Conservation (phyloP, 2,113 vertebrate species). For the Marmota monax region DNA sequence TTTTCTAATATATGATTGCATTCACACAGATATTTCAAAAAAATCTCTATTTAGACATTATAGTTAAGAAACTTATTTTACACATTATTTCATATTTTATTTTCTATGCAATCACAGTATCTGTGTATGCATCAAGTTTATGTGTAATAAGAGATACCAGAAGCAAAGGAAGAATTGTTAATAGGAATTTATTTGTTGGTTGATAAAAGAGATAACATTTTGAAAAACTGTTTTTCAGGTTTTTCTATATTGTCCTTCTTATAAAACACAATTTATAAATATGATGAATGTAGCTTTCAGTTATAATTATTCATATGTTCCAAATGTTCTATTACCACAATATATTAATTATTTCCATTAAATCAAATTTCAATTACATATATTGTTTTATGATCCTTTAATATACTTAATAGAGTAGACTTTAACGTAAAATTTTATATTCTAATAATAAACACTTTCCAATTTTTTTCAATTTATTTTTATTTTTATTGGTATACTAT, state of each 20-base stretch:
- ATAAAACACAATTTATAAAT: slow-evolving; percentile 29
- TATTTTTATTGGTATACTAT: background rate
- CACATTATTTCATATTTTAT: background rate
- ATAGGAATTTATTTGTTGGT: background rate
- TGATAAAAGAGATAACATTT: slow-evolving; percentile 15
- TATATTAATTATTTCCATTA: background rate
- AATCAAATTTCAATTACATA: background rate
- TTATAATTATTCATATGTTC: slow-evolving; percentile 19
- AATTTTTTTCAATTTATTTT: background rate
- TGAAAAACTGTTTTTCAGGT: background rate
- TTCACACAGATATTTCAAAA: background rate
- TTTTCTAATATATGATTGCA: background rate
- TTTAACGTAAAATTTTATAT: background rate
- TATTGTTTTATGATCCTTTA: background rate
- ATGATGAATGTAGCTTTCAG: background rate
- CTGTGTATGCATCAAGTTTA: background rate
- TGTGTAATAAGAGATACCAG: background rate
- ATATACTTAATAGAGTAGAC: background rate
- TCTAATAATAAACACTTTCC: background rate
- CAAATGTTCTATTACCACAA: background rate
- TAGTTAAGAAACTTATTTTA: background rate
- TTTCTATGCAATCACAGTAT: background rate
- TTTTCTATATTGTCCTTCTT: background rate
- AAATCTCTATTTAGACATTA: background rate
- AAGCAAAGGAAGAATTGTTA: slow-evolving; percentile 35